phyloP scores from a whole-genome alignment of 2,113 vertebrate species.

The Myrmecobius fasciatus region DNA sequence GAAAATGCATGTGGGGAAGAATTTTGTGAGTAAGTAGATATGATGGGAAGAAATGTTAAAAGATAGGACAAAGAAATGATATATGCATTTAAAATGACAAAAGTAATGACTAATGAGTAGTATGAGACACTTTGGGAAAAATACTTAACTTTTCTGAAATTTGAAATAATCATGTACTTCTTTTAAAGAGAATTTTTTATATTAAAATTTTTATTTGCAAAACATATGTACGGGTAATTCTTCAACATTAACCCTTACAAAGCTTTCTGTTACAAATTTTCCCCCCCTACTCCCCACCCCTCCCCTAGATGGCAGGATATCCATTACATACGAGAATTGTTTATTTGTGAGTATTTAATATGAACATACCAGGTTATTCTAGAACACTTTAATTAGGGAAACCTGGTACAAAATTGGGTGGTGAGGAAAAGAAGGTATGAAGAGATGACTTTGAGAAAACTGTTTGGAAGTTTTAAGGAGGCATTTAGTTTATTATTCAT shows the following conservation, averaged over 20 bases:
- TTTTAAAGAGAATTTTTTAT: slow-evolving; percentile 31
- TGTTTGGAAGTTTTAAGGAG: neutral
- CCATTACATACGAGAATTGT: too few species aligned
- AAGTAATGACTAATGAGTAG: neutral
- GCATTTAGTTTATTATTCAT: slow-evolving; percentile 34
- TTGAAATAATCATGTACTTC: neutral
- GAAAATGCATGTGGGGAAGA: neutral
- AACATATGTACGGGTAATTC: too few species aligned
- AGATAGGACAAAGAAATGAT: neutral
- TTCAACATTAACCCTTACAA: too few species aligned
- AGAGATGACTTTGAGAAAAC: slow-evolving; percentile 7
- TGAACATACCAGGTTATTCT: neutral
- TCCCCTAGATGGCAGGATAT: too few species aligned
- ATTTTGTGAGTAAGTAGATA: neutral
- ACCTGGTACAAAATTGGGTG: neutral
- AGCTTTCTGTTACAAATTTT: too few species aligned
- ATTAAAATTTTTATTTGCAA: too few species aligned
- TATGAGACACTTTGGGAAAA: neutral
- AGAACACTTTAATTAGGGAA: neutral
- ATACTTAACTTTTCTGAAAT: neutral
- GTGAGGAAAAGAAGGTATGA: neutral
- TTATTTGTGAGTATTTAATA: neutral
- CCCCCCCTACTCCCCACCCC: too few species aligned
- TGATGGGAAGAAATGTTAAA: neutral
- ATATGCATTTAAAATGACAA: neutral